These are phyloP conservation scores for Heliocidaris erythrogramma DNA, from an alignment of 35 echinoderm and acorn worm species.

Conservation along the genomic window DNA sequence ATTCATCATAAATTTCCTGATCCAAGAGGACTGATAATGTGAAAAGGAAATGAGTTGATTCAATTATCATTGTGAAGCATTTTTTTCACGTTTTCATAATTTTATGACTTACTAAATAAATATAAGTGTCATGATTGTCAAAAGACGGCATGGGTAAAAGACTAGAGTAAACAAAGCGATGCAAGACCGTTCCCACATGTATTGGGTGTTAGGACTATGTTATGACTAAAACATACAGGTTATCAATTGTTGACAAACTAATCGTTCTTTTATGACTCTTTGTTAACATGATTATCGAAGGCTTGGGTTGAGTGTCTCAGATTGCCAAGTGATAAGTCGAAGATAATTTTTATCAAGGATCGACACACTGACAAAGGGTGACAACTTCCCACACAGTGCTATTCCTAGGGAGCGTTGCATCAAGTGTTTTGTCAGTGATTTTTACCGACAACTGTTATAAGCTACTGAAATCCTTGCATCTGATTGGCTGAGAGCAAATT, in stretches of 20 bases:
- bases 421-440: no score
- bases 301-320: neutral
- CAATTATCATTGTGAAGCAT: neutral
- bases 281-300: neutral
- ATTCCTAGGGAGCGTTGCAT: no score
- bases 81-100: neutral
- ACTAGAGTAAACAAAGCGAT: neutral
- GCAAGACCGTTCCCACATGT: neutral
- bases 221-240: neutral
- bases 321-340: neutral
- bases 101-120: neutral
- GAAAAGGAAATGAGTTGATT: neutral
- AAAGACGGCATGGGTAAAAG: neutral
- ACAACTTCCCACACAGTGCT: no score
- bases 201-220: neutral
- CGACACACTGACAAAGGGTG: neutral
- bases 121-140: neutral
- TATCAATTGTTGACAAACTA: neutral
- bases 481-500: no score
- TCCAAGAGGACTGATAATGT: neutral
- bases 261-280: neutral
- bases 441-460: no score
- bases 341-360: neutral
- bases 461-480: no score
- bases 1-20: neutral